phyloP scores from a whole-genome alignment of 2,113 vertebrate species.

The Takifugu bimaculatus region DNA sequence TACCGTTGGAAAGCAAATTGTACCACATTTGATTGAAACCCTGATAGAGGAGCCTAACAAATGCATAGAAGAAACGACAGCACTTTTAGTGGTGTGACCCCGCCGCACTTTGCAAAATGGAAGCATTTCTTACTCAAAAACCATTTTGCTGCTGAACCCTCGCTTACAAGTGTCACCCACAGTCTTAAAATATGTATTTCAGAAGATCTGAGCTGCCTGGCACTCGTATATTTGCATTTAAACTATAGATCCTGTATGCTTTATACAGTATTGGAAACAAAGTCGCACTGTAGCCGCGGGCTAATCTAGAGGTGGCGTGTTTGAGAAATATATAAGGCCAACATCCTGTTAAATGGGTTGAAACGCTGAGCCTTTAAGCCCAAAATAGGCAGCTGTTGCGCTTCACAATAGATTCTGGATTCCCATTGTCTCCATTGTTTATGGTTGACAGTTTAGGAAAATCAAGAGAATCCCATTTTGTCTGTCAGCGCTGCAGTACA shows the following conservation, averaged over 20 bases:
- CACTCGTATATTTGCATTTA: neutral
- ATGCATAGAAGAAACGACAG: neutral
- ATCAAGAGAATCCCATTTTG: constrained; percentile 41
- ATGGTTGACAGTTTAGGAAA: constrained; percentile 38
- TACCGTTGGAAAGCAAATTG: no score
- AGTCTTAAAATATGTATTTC: neutral
- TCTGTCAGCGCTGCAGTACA: constrained; percentile 37
- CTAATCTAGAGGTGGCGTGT: no score
- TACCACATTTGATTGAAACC: no score
- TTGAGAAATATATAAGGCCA: no score
- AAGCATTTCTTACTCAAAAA: neutral
- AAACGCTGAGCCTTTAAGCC: constrained; percentile 24
- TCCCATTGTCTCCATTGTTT: constrained; percentile 52
- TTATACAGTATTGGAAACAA: no score
- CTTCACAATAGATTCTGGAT: constrained; percentile 41
- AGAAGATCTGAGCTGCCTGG: neutral
- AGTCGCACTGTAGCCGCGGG: no score
- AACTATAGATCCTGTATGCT: neutral
- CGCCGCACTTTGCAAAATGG: constrained; percentile 8
- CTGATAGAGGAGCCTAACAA: no score
- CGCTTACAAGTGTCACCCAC: neutral
- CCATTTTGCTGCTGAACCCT: constrained; percentile 5
- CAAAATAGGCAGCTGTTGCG: constrained; percentile 40
- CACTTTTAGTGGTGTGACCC: neutral
- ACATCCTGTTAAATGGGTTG: neutral